phyloP scores from a whole-genome alignment of 2,888 invertebrate genomes.

The Odontocerum albicorne region DNA sequence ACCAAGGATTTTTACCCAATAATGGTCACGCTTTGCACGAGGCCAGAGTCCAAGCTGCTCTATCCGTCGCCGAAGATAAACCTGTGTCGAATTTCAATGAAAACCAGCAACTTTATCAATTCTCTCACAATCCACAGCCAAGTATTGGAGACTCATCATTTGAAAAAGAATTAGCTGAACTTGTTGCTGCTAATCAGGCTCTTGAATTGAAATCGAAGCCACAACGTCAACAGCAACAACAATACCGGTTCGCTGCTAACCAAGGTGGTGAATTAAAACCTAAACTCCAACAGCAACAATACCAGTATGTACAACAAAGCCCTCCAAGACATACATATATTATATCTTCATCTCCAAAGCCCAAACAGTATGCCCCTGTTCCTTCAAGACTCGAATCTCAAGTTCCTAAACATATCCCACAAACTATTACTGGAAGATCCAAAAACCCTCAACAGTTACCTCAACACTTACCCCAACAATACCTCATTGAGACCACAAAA shows the following conservation, averaged over 20 bases:
- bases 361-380: slow-evolving; percentile 20
- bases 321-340: slow-evolving; percentile 14
- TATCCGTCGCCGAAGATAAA: slow-evolving; percentile 31
- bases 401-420: slow-evolving; percentile 22
- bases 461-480: slow-evolving; percentile 48
- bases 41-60: slow-evolving; percentile 35
- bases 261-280: slow-evolving; percentile 13
- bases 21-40: slow-evolving; percentile 29
- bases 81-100: slow-evolving; percentile 3
- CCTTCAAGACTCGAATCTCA: slow-evolving; percentile 17
- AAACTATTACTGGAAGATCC: slow-evolving; percentile 14
- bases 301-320: neutral
- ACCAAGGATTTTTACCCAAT: slow-evolving; percentile 24
- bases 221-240: slow-evolving; percentile 10
- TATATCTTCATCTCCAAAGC: slow-evolving; percentile 7
- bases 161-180: slow-evolving; percentile 33
- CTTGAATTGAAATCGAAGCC: slow-evolving; percentile 29
- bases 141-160: slow-evolving; percentile 29
- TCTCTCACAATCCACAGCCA: slow-evolving; percentile 20
- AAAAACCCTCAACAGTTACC: slow-evolving; percentile 3
- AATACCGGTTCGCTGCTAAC: slow-evolving; percentile 4
- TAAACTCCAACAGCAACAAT: slow-evolving; percentile 10
- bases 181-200: slow-evolving; percentile 34
- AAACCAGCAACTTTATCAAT: slow-evolving; percentile 19
- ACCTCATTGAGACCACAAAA: slow-evolving; percentile 53